Percentiles rank a stretch among this genome's conserved stretches.
phyloP scores from a whole-genome alignment of 2,113 vertebrate genomes.

The Colius striatus region DNA sequence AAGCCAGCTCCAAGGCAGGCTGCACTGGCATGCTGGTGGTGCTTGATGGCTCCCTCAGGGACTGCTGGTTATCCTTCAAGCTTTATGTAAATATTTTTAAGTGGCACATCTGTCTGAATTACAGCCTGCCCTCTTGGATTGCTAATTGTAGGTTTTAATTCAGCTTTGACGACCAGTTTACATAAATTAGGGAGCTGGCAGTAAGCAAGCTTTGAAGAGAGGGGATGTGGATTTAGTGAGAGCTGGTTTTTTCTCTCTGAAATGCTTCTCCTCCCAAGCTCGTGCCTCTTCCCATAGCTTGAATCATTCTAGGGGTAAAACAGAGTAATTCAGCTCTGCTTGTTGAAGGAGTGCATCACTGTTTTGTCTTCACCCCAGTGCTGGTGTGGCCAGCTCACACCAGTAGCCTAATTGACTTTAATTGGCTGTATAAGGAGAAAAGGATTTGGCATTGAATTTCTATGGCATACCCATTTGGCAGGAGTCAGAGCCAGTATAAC shows the following conservation, averaged over 20 bases:
- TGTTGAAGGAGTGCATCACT: not conserved
- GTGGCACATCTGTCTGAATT: slow-evolving; percentile 71
- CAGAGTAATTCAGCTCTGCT: not conserved
- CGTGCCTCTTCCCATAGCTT: not conserved
- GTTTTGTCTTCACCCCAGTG: not conserved
- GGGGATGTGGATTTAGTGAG: not conserved
- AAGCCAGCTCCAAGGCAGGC: not conserved
- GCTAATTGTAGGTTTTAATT: slow-evolving; percentile 75
- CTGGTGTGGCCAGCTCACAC: not conserved
- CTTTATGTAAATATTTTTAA: slow-evolving; percentile 73
- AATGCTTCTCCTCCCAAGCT: not conserved
- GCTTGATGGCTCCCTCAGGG: not conserved
- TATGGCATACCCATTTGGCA: not conserved
- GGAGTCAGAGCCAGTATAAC: not conserved
- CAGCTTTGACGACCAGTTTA: slow-evolving; percentile 58
- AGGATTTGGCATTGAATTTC: not conserved
- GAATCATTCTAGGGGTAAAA: not conserved
- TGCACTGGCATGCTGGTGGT: not conserved
- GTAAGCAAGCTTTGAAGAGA: slow-evolving; percentile 42
- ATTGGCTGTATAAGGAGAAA: not conserved
- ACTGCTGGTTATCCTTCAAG: slow-evolving; percentile 27
- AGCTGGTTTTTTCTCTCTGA: not conserved
- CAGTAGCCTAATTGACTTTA: not conserved
- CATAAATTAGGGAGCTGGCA: slow-evolving; percentile 68
- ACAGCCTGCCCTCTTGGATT: slow-evolving; percentile 60